Evolutionary conservation across 2,888 invertebrate species (phyloP).

Genomic region (Hoplodrina ambigua): DNA sequence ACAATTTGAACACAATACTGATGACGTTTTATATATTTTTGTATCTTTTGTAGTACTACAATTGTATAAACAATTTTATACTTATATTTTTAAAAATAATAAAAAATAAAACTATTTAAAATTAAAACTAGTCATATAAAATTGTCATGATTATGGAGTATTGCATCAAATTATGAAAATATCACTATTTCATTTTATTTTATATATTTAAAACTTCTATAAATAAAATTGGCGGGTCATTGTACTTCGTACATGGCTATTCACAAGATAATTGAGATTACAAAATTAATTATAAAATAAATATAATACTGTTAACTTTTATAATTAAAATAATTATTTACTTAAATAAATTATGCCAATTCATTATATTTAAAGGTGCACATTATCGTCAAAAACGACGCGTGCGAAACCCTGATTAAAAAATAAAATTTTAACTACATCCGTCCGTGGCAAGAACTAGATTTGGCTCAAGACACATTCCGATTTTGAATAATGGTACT

Average conservation of each 20-base stretch:
- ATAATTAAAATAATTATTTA: constrained; percentile 13
- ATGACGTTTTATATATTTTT: constrained; percentile 23
- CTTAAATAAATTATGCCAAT: constrained; percentile 14
- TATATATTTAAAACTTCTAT: constrained; percentile 38
- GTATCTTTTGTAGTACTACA: constrained; percentile 1
- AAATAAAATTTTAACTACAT: constrained; percentile 2
- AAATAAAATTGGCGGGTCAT: constrained; percentile 65
- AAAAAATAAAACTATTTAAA: neutral
- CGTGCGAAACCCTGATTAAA: neutral
- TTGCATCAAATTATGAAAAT: constrained; percentile 46
- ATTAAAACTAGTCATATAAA: constrained; percentile 24
- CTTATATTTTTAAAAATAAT: neutral
- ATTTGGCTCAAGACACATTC: constrained; percentile 4
- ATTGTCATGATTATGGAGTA: constrained; percentile 54
- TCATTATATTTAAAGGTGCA: neutral
- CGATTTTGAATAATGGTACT: neutral
- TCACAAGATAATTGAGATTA: constrained; percentile 15
- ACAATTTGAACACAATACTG: constrained; percentile 41
- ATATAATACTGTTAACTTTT: constrained; percentile 54
- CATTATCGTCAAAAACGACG: neutral
- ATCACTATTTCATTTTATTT: constrained; percentile 41
- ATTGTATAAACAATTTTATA: constrained; percentile 16
- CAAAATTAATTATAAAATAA: constrained; percentile 38
- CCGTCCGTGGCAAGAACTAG: constrained; percentile 42
- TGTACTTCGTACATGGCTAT: constrained; percentile 62